phyloP scores from a whole-genome alignment of 2,113 vertebrate genomes.

The Crypturellus undulatus region DNA sequence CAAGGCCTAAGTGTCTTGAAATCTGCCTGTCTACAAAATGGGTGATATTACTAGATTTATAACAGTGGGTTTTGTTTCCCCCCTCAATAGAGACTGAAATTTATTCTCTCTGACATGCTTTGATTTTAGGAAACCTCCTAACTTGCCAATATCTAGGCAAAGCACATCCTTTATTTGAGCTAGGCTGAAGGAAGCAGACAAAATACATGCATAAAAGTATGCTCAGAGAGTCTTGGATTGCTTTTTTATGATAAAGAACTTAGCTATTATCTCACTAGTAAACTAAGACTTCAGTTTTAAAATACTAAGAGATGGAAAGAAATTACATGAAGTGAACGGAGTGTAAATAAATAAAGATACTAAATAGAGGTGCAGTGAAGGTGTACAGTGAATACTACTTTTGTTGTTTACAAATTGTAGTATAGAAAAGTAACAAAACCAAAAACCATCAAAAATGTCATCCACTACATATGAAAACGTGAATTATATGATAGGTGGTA shows the following conservation, averaged over 20 bases:
- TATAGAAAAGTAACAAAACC: background rate
- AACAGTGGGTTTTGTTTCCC: background rate
- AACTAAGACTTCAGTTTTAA: background rate
- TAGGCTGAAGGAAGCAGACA: background rate
- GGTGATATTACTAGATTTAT: background rate
- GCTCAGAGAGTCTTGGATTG: background rate
- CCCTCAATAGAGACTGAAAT: background rate
- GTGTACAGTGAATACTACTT: background rate
- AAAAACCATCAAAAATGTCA: background rate
- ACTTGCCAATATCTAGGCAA: background rate
- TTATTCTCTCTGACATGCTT: background rate
- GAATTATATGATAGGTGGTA: background rate
- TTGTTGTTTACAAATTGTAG: background rate
- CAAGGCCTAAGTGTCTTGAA: background rate
- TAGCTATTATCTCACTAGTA: background rate
- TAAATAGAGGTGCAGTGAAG: background rate
- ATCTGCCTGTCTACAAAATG: background rate
- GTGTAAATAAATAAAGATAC: too few species aligned
- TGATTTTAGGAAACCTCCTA: background rate
- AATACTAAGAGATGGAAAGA: background rate
- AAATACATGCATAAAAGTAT: background rate
- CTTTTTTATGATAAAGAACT: background rate
- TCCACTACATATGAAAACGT: rapidly evolving
- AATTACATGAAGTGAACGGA: background rate
- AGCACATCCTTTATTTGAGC: background rate